A percentile compares a stretch with the other conserved stretches of the same genome.
phyloP scores from a whole-genome alignment of 2,797 vertebrate genomes.

The Enteromius radiatus region DNA sequence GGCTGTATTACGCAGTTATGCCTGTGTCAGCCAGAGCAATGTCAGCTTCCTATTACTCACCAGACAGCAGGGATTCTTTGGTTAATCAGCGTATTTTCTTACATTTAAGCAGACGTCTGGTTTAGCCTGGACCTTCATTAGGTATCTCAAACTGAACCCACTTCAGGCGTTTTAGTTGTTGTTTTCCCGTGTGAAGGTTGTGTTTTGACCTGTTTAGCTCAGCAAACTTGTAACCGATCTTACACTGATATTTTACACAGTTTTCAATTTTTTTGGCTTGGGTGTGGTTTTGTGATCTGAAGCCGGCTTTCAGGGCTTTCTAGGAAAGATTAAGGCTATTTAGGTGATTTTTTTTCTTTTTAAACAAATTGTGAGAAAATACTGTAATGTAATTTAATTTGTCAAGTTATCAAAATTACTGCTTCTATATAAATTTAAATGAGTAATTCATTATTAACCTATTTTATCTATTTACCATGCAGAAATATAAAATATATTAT shows the following conservation, averaged over 20 bases:
- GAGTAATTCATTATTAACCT: not conserved
- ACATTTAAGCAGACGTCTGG: slow-evolving; percentile 34
- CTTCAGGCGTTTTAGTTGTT: not conserved
- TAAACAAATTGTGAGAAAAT: not conserved
- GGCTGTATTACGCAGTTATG: slow-evolving; percentile 36
- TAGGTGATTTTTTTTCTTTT: not conserved
- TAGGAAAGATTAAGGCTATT: not conserved
- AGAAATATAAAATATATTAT: not conserved
- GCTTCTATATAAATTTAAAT: not conserved
- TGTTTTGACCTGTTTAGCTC: slow-evolving; percentile 21
- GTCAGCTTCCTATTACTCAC: slow-evolving; percentile 64
- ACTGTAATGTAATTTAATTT: not conserved
- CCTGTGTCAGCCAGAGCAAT: slow-evolving; percentile 61
- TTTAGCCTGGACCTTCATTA: slow-evolving; percentile 7
- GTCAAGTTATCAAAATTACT: not conserved
- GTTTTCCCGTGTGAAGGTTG: not conserved
- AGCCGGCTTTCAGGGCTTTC: not conserved
- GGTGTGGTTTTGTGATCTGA: slow-evolving; percentile 5
- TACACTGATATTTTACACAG: not conserved
- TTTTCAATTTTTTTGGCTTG: not conserved
- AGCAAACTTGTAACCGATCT: not conserved
- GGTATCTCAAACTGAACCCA: not conserved
- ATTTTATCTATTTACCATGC: not conserved
- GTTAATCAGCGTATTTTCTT: slow-evolving; percentile 32
- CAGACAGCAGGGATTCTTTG: slow-evolving; percentile 28